Percentiles rank a stretch among this genome's conserved stretches.
These are phyloP conservation scores for Spea hammondii DNA, from an alignment of 2,797 vertebrate species.

Conservation along the genomic window DNA sequence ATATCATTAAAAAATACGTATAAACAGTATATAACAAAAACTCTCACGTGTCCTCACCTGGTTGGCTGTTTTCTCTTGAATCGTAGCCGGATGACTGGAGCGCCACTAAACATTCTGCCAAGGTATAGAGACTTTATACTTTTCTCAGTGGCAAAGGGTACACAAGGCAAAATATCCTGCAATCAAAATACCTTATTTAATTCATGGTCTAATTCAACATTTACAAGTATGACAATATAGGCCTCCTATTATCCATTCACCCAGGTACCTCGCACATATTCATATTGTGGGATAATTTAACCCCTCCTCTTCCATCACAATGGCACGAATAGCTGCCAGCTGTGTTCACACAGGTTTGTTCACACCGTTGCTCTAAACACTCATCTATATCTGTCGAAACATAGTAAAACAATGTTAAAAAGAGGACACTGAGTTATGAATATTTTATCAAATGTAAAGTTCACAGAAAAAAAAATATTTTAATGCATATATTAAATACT, in stretches of 20 bases:
- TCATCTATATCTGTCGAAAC: constrained; percentile 84
- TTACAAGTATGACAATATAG: not conserved
- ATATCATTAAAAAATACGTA: too few species aligned
- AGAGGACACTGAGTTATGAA: too few species aligned
- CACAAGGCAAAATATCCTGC: constrained; percentile 81
- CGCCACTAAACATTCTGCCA: constrained; percentile 91
- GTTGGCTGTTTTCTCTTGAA: constrained; percentile 87
- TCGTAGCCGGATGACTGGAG: constrained; percentile 85
- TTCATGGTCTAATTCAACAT: not conserved
- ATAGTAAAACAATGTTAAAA: not conserved
- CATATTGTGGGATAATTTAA: constrained; percentile 82
- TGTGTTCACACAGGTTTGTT: constrained; percentile 85
- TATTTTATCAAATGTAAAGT: too few species aligned
- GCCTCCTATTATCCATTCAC: not conserved
- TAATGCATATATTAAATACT: too few species aligned
- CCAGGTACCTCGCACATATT: constrained; percentile 85
- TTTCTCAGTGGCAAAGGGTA: constrained; percentile 76
- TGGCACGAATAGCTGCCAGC: constrained; percentile 89
- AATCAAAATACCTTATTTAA: constrained; percentile 46
- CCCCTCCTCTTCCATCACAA: constrained; percentile 87
- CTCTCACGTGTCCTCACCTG: constrained; percentile 70
- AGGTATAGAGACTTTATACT: constrained; percentile 88
- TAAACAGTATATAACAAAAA: too few species aligned
- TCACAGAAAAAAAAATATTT: too few species aligned
- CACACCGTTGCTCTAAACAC: constrained; percentile 80